A percentile compares a stretch with the other conserved stretches of the same genome.
Evolutionary conservation across 2,888 invertebrate species (phyloP).

Genomic region (Timema cristinae): DNA sequence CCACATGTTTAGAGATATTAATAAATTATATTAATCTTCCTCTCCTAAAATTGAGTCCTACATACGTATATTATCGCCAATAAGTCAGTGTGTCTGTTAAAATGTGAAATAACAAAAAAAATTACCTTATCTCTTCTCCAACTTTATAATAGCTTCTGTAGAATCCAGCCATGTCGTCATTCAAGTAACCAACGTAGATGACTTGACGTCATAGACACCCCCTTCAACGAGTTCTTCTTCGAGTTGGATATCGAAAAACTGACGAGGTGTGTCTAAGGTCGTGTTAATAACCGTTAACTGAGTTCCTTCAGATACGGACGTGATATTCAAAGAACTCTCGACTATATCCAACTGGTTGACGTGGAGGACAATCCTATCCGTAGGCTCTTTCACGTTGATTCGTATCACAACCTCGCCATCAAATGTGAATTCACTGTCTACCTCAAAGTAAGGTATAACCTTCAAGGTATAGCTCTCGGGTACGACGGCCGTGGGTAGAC

Average conservation of each 20-base stretch:
- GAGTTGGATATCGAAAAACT: constrained; percentile 52
- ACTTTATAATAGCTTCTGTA: constrained; percentile 42
- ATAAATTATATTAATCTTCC: no score
- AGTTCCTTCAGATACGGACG: no score
- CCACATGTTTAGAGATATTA: no score
- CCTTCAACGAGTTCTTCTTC: constrained; percentile 40
- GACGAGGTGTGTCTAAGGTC: constrained; percentile 44
- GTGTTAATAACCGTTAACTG: neutral
- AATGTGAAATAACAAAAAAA: neutral
- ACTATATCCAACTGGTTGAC: neutral
- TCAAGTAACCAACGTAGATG: constrained; percentile 54
- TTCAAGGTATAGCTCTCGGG: neutral
- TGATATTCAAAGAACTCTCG: neutral
- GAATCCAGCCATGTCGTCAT: constrained; percentile 59
- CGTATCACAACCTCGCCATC: constrained; percentile 18
- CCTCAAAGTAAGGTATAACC: neutral
- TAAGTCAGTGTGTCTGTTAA: no score
- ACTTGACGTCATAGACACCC: constrained; percentile 50
- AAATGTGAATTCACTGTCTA: constrained; percentile 20
- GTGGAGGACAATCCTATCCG: constrained; percentile 18
- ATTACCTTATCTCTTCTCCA: constrained; percentile 37
- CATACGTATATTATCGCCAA: no score
- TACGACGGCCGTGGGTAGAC: neutral
- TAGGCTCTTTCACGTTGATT: neutral
- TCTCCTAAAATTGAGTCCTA: no score